A percentile compares a stretch with the other conserved stretches of the same genome.
These are phyloP conservation scores for Meloe dianella DNA, from an alignment of 2,888 invertebrate species.

Conservation along the genomic window DNA sequence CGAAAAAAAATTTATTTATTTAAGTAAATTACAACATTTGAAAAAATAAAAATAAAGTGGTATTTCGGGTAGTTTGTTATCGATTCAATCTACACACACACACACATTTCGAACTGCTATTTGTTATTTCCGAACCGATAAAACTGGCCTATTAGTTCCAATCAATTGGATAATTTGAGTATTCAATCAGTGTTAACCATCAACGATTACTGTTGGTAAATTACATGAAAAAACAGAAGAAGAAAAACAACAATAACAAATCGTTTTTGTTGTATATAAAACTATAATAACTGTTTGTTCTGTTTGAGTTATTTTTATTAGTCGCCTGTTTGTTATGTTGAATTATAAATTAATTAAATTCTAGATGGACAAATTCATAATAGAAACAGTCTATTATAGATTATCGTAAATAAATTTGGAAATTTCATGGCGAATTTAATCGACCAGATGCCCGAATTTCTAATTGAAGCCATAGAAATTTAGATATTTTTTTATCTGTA, in stretches of 20 bases:
- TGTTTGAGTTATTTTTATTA: neutral
- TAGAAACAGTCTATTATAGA: neutral
- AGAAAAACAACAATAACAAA: no score
- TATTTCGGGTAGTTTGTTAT: constrained; percentile 54
- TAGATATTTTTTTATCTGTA: neutral
- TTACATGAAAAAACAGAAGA: no score
- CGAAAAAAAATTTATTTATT: constrained; percentile 38
- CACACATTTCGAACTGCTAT: constrained; percentile 50
- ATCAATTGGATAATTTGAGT: constrained; percentile 57
- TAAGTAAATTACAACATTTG: neutral
- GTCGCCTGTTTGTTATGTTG: neutral
- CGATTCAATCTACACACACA: constrained; percentile 42
- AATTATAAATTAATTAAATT: neutral
- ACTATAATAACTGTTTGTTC: neutral
- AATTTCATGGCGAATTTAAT: constrained; percentile 10
- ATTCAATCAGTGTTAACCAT: constrained; percentile 44
- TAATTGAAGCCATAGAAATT: neutral
- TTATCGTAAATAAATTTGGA: neutral
- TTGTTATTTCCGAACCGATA: constrained; percentile 57
- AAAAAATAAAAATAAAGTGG: constrained; percentile 51
- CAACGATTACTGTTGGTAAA: neutral
- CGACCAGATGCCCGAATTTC: constrained; percentile 6
- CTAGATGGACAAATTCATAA: neutral
- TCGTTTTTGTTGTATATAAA: neutral
- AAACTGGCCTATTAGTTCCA: constrained; percentile 57